Evolutionary conservation across 2,797 vertebrate species (phyloP).

Genomic region (Steatocranus sp.): DNA sequence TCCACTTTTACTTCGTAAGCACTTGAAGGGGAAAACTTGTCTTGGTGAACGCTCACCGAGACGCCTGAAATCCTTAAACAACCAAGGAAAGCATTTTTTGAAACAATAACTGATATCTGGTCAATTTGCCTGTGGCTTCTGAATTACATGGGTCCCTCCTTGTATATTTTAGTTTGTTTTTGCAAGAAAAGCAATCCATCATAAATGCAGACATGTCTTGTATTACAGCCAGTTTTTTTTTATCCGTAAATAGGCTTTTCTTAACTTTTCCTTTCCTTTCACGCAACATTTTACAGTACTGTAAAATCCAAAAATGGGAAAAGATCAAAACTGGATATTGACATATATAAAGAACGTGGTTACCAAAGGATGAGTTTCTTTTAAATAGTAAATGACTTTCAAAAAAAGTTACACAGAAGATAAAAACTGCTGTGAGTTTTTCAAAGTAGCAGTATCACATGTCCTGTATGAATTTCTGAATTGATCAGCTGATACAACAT

Average conservation of each 20-base stretch:
- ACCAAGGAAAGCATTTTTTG: neutral
- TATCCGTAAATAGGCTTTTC: neutral
- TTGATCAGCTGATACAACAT: neutral
- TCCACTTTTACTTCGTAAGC: slow-evolving; percentile 18
- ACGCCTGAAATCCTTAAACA: neutral
- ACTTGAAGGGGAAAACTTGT: slow-evolving; percentile 15
- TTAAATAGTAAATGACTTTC: neutral
- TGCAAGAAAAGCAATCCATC: neutral
- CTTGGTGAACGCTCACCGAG: neutral
- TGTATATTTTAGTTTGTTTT: neutral
- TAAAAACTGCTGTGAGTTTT: neutral
- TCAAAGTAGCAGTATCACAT: neutral
- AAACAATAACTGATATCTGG: neutral
- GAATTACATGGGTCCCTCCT: neutral
- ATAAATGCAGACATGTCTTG: neutral
- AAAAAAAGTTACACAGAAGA: neutral
- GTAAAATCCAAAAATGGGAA: neutral
- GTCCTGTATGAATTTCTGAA: neutral
- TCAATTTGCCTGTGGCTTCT: neutral
- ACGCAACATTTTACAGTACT: neutral
- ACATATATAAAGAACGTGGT: neutral
- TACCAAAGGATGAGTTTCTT: neutral
- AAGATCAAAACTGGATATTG: neutral
- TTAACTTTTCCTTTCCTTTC: neutral
- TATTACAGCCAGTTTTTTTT: neutral